A percentile compares a stretch with the other conserved stretches of the same genome.
Conservation (phyloP, 2,113 vertebrate species). For the Saiga tatarica region DNA sequence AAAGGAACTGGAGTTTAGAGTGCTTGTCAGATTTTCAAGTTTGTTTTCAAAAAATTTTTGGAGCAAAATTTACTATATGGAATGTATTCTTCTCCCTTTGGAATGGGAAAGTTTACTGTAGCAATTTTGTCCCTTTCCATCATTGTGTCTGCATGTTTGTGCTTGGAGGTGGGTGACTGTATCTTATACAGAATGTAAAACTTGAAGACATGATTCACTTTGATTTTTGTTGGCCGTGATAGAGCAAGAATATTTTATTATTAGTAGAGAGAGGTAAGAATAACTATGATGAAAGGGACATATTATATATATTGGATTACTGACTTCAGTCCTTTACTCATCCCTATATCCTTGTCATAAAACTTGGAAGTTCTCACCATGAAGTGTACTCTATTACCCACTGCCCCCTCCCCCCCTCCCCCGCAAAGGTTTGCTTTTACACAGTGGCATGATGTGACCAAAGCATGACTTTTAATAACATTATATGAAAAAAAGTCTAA, state of each 20-base stretch:
- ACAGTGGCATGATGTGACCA: not conserved
- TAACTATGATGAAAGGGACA: not conserved
- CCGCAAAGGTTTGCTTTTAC: not conserved
- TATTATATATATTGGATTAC: not conserved
- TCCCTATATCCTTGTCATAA: not conserved
- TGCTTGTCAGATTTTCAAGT: not conserved
- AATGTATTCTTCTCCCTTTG: not conserved
- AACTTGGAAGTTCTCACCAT: not conserved
- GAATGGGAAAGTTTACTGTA: not conserved
- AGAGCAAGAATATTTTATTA: not conserved
- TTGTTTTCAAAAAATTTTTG: not conserved
- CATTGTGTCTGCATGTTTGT: not conserved
- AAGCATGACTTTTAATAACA: not conserved
- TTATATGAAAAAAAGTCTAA: not conserved
- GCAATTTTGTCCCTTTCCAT: not conserved
- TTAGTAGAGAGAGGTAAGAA: not conserved
- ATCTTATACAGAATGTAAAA: not conserved
- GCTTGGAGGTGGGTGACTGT: not conserved
- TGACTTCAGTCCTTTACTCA: not conserved
- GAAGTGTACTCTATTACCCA: not conserved
- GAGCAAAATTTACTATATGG: not conserved
- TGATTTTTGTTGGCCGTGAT: not conserved
- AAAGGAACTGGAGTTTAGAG: not conserved
- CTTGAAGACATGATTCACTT: not conserved
- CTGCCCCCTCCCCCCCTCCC: not conserved